Base-by-base conservation (phyloP, 1,140 invertebrate species). In the Argopecten irradians region DNA sequence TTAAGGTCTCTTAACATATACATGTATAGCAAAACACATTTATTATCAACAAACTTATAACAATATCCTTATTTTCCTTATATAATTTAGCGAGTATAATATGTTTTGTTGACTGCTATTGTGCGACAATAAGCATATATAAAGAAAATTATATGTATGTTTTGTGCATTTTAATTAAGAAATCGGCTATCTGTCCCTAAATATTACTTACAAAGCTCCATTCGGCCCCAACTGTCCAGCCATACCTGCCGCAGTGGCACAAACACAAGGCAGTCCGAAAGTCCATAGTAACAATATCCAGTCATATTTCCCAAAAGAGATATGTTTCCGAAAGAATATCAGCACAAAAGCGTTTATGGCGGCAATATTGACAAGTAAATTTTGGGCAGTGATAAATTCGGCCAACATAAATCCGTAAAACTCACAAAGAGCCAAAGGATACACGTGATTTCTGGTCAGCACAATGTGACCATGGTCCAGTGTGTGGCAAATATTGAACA, bases 171-270 rank as follows among this genome's bases (percentile, higher is more conserved):
- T n/a, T n/a, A n/a, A n/a, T n/a, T n/a, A n/a, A n/a, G n/a, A n/a
- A n/a, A n/a, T n/a, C n/a, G n/a, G n/a, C n/a, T n/a, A n/a, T n/a
- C n/a, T n/a, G n/a, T n/a, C n/a, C n/a, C n/a, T n/a, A n/a, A n/a
- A n/a, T n/a, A n/a, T n/a, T 87, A 90, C 89, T 84, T 87, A 90
- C 89, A 90, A 90, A 28, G 87, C 87, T 34, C 89, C 89, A 34
- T 87, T 88, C 0, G 89, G 87, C 28, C 89, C 89, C 11, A 90
- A 34, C n/a, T 88, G 85, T n/a, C 85, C 84, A 19, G 84, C 11
- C 46, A 86, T 46, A n/a, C 32, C 87, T 2, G 89, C 87, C 8
- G 87, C 22, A n/a, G 87, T 86, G 19, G 87, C 22, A 19, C 82
- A 82, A 33, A 83, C 7, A 71, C 86, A 39, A 8, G 89, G 89